A percentile compares a stretch with the other conserved stretches of the same genome.
Evolutionary conservation across 2,888 invertebrate genomes (phyloP).

Genomic region (Dasysyrphus albostriatus): DNA sequence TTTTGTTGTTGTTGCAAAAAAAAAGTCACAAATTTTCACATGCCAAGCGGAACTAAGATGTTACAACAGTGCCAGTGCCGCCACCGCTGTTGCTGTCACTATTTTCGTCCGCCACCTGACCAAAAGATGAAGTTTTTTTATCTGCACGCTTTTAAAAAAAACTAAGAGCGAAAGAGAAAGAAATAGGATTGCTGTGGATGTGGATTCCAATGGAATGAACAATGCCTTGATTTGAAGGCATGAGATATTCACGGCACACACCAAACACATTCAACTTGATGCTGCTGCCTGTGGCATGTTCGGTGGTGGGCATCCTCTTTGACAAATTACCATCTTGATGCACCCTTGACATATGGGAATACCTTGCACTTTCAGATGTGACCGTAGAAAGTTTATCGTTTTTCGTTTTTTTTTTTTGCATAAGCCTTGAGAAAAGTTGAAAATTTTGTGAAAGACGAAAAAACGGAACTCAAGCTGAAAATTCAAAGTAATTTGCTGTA

Average conservation of each 20-base stretch:
- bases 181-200: constrained; percentile 29
- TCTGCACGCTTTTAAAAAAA: background rate
- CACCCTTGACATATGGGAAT: constrained; percentile 75
- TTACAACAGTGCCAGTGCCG: constrained; percentile 30
- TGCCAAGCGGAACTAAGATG: constrained; percentile 67
- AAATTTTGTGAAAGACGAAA: constrained; percentile 4
- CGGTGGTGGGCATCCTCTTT: constrained; percentile 70
- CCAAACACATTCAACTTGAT: constrained; percentile 54
- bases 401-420: background rate
- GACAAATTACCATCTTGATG: constrained; percentile 76
- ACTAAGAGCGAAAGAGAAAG: constrained; percentile 25
- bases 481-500: constrained; percentile 60
- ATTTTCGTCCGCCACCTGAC: constrained; percentile 60
- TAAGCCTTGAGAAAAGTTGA: constrained; percentile 42
- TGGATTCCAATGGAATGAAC: constrained; percentile 41
- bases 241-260: constrained; percentile 59
- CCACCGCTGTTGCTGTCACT: background rate
- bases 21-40: constrained; percentile 37
- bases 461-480: constrained; percentile 55
- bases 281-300: constrained; percentile 1
- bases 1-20: background rate
- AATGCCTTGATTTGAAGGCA: constrained; percentile 70
- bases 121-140: constrained; percentile 42
- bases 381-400: constrained; percentile 66
- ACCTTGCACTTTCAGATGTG: constrained; percentile 70